These are phyloP conservation scores for Crotalus tigris DNA, from an alignment of 2,113 vertebrate genomes.

Conservation along the genomic window DNA sequence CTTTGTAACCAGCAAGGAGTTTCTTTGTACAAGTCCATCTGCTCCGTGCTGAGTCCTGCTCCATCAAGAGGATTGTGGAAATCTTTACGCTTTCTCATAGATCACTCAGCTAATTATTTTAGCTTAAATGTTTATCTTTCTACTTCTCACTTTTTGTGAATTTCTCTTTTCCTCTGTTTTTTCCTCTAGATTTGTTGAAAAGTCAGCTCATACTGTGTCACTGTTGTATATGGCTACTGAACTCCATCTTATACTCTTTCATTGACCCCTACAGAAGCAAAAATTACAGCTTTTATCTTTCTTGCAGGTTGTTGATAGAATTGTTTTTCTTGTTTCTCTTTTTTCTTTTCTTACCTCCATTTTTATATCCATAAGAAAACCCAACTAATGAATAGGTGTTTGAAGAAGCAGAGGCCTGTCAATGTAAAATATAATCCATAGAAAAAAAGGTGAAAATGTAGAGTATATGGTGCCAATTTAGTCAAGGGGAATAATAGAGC, in stretches of 20 bases:
- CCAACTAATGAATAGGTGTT: neutral
- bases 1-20: neutral
- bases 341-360: neutral
- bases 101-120: neutral
- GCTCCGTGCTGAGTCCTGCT: constrained; percentile 8
- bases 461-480: constrained; percentile 13
- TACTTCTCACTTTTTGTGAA: neutral
- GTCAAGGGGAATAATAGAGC: constrained; percentile 6
- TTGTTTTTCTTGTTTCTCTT: neutral
- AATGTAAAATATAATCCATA: neutral
- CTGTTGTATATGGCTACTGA: neutral
- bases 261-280: constrained; percentile 11
- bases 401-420: neutral
- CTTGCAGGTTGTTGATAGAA: neutral
- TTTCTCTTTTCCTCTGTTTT: constrained; percentile 35
- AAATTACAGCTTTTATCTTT: constrained; percentile 39
- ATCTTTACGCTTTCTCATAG: constrained; percentile 5
- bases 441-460: constrained; percentile 2
- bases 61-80: constrained; percentile 6
- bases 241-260: constrained; percentile 17
- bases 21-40: constrained; percentile 33
- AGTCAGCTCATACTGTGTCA: neutral
- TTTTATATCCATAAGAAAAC: neutral
- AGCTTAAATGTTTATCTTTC: neutral
- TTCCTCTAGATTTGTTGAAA: constrained; percentile 11